Evolutionary conservation across 30 jellyfish, hydroid and myxozoan genomes (phyloP), one percentile per base, ranked within the genome.

Genomic region (Chironex yamaguchii): DNA sequence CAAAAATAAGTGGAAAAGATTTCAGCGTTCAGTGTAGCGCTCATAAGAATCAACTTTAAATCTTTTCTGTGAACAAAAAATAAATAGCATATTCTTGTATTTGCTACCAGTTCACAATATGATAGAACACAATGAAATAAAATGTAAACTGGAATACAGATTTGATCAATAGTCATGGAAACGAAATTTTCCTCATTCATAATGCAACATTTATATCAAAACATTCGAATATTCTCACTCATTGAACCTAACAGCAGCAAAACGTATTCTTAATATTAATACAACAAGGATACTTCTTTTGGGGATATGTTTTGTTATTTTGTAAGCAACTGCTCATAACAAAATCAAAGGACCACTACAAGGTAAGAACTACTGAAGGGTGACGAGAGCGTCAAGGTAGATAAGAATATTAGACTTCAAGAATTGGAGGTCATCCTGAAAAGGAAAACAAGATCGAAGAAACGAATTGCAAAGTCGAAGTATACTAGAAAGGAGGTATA

Each of bases 1-100:
- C 96, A 28, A 64, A 77, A 91, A 71, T 76, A 91, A 36, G 76
- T 48, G 1, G 98, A 91, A 77, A 91, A 91, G 67, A 85, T 63
- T 34, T 91, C 98, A 12, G 98, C 96, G 80, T 91, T 91, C 50
- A 91, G 36, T 0, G 98, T 91, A n/a, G 98, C 98, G 71, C 98
- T 91, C 98, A 91, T 91, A 13, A 91, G 91, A 25, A 91, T 68
- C 2, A 91, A 76, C 32, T 91, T 91, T 30, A 91, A 52, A 75
- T 91, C 98, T 0, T 96, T 90, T 36, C 98, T 91, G 33, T 22
- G 52, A 42, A 1, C 31, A 76, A 53, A 67, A 29, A 26, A 23
- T 20, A 29, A 3, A 76, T 36, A 42, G 25, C 3, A 1, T 35
- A 71, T 21, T 21, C 42, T 1, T 35, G 74, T n/a, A n/a, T n/a